phyloP scores from a whole-genome alignment of 2,888 invertebrate species.

The Scelioninae gen. 2 region DNA sequence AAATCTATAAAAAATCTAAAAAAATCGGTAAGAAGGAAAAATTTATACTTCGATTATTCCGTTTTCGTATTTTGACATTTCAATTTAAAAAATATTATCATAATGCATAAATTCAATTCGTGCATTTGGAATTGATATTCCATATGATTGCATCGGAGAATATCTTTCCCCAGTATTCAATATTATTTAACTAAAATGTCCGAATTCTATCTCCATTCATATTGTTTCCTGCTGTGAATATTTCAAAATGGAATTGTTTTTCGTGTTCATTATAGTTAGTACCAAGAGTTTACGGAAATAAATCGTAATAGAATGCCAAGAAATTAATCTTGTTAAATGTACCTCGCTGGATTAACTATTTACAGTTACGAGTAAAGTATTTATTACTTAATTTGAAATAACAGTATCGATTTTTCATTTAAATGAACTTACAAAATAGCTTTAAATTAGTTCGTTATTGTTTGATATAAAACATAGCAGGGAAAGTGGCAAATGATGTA shows the following conservation, averaged over 20 bases:
- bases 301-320: slow-evolving; percentile 24
- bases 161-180: not conserved
- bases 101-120: not conserved
- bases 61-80: too few relatives aligned
- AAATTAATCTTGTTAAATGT: slow-evolving; percentile 36
- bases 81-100: too few relatives aligned
- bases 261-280: slow-evolving; percentile 24
- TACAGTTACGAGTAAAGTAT: slow-evolving; percentile 21
- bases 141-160: not conserved
- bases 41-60: too few relatives aligned
- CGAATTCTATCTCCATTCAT: slow-evolving; percentile 6
- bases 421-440: too few relatives aligned
- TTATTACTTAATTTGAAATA: slow-evolving; percentile 11
- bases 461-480: too few relatives aligned
- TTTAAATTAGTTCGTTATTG: too few relatives aligned
- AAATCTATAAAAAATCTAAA: too few relatives aligned
- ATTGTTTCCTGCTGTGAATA: slow-evolving; percentile 9
- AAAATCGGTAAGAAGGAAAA: too few relatives aligned
- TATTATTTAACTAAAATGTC: slow-evolving; percentile 17
- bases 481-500: too few relatives aligned
- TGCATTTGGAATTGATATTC: not conserved
- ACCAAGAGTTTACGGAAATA: slow-evolving; percentile 17
- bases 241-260: slow-evolving; percentile 19
- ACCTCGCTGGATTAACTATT: slow-evolving; percentile 23
- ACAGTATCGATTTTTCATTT: not conserved